Percentiles rank a stretch among this genome's conserved stretches.
phyloP scores from a whole-genome alignment of 1,140 invertebrate species.

The Tribolium castaneum region DNA sequence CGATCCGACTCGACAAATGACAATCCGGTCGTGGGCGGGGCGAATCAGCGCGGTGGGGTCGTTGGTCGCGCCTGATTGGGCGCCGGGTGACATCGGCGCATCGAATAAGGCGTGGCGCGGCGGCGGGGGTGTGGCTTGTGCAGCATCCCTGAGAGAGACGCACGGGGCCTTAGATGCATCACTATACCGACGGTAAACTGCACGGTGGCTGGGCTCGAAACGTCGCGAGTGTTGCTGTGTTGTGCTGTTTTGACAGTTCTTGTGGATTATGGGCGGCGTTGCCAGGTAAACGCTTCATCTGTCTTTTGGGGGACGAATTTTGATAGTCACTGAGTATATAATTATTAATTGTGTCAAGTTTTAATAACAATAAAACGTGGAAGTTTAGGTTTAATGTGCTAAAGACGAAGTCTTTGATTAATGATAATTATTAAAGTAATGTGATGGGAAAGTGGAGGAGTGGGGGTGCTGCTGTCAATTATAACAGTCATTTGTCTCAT shows the following conservation, averaged over 20 bases:
- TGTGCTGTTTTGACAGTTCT: not conserved
- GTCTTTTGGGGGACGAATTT: not conserved
- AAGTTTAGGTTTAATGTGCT: not conserved
- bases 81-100: constrained; percentile 28
- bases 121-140: constrained; percentile 48
- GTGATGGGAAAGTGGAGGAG: not conserved
- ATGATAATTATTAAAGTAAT: constrained; percentile 2
- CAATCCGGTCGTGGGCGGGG: constrained; percentile 14
- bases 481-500: constrained; percentile 22
- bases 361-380: not conserved
- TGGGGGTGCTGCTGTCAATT: constrained; percentile 31
- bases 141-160: constrained; percentile 59
- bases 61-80: constrained; percentile 53
- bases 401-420: not conserved
- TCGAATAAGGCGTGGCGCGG: constrained; percentile 37
- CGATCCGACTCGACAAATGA: constrained; percentile 35
- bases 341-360: not conserved
- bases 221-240: constrained; percentile 12
- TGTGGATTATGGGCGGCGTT: constrained; percentile 26
- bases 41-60: constrained; percentile 26
- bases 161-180: constrained; percentile 54
- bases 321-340: not conserved
- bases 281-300: not conserved
- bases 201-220: constrained; percentile 25
- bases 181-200: constrained; percentile 52